Evolutionary conservation across 2,888 invertebrate genomes (phyloP).

Genomic region (Augiades crinisus): DNA sequence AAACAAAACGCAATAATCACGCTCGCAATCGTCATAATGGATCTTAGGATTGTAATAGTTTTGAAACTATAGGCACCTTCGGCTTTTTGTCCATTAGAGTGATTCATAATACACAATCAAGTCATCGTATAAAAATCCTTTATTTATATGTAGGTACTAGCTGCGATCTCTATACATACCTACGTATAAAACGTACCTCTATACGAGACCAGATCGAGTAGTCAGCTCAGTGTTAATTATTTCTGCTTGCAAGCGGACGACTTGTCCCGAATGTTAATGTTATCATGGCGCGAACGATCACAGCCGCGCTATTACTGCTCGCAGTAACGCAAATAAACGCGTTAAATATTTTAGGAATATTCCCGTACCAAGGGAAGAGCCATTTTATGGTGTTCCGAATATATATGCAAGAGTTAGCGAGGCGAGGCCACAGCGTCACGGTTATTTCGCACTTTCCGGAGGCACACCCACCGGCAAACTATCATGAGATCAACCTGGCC

Average conservation of each 20-base stretch:
- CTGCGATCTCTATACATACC: background rate
- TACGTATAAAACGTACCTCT: too few species aligned
- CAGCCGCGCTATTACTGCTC: slow-evolving; percentile 34
- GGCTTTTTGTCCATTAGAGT: too few species aligned
- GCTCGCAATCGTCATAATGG: too few species aligned
- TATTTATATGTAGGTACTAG: background rate
- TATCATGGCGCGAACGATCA: slow-evolving; percentile 42
- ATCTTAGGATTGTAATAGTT: too few species aligned
- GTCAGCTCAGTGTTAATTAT: slow-evolving; percentile 14
- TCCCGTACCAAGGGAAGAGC: slow-evolving; percentile 85
- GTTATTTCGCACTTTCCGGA: slow-evolving; percentile 84
- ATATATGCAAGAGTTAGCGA: slow-evolving; percentile 80
- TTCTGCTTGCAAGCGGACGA: slow-evolving; percentile 12
- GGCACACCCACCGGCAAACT: slow-evolving; percentile 70
- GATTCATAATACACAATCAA: background rate
- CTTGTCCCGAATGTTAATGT: slow-evolving; percentile 26
- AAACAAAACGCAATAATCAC: too few species aligned
- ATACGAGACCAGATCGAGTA: background rate
- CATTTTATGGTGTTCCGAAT: slow-evolving; percentile 85
- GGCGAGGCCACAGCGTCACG: slow-evolving; percentile 84
- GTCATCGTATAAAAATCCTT: background rate
- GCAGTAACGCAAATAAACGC: slow-evolving; percentile 37
- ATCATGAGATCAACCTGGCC: slow-evolving; percentile 80
- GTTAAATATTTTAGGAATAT: slow-evolving; percentile 82
- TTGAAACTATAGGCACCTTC: too few species aligned